These are phyloP conservation scores for Leptoclinus maculatus DNA, from an alignment of 2,797 vertebrate species.

Conservation along the genomic window DNA sequence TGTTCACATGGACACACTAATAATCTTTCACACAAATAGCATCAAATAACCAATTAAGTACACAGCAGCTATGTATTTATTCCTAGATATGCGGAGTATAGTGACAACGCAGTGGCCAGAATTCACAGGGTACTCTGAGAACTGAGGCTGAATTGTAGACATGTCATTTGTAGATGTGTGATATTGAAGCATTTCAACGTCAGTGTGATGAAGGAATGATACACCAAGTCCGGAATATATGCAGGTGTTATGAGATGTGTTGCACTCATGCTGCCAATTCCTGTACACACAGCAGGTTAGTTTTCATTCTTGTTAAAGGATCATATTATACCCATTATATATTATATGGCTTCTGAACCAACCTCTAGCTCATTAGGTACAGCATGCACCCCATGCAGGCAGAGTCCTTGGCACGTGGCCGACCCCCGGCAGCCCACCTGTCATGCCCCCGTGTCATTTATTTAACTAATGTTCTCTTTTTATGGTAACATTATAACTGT, in stretches of 20 bases:
- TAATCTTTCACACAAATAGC: background rate
- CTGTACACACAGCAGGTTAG: background rate
- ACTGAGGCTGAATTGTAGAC: background rate
- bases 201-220: background rate
- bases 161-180: background rate
- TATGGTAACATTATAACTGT: background rate
- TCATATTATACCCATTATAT: background rate
- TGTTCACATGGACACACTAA: background rate
- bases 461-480: background rate
- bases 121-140: background rate
- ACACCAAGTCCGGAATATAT: background rate
- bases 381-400: no score
- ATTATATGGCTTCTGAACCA: background rate
- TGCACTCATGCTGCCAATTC: background rate
- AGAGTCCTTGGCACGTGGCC: no score
- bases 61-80: background rate
- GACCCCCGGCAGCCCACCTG: no score
- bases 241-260: background rate
- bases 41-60: background rate
- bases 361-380: no score
- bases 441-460: background rate
- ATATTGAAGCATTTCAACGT: background rate
- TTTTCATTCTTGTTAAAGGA: background rate
- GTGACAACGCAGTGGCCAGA: background rate
- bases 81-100: background rate